Conservation (phyloP, 2,888 invertebrate genomes). For the Protophormia terraenovae region DNA sequence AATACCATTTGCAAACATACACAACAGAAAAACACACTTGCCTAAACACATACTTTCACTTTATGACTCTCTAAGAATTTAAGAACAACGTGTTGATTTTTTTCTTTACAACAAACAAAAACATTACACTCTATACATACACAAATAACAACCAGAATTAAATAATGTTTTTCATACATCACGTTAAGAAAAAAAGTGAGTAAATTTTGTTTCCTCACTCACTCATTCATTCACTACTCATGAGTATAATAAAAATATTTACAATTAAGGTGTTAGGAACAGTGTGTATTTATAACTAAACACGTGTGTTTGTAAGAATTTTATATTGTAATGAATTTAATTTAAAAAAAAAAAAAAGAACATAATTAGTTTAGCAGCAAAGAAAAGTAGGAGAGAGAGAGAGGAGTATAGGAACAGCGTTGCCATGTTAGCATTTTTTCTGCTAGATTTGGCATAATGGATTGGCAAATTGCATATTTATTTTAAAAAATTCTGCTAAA, state of each 20-base stretch:
- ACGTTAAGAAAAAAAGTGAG: background rate
- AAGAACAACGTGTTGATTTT: conserved; percentile 64
- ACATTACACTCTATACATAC: background rate
- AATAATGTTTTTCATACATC: background rate
- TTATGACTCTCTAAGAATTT: background rate
- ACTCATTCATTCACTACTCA: conserved; percentile 1
- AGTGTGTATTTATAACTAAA: background rate
- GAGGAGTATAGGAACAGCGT: too few relatives aligned
- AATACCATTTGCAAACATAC: too few relatives aligned
- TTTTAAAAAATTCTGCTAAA: too few relatives aligned
- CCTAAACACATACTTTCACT: background rate
- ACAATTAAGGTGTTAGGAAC: background rate
- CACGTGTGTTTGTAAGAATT: conserved; percentile 12
- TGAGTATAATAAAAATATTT: conserved; percentile 10
- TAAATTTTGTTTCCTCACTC: background rate
- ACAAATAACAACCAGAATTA: background rate
- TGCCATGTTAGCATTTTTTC: too few relatives aligned
- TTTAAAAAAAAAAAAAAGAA: background rate
- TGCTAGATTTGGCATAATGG: too few relatives aligned
- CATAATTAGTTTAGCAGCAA: conserved; percentile 22
- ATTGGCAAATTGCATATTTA: too few relatives aligned
- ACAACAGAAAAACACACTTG: too few relatives aligned
- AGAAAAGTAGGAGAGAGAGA: background rate
- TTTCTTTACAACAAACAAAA: conserved; percentile 7
- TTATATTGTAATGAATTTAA: conserved; percentile 34